phyloP scores from a whole-genome alignment of 1,140 invertebrate genomes.

The Portunus trituberculatus region DNA sequence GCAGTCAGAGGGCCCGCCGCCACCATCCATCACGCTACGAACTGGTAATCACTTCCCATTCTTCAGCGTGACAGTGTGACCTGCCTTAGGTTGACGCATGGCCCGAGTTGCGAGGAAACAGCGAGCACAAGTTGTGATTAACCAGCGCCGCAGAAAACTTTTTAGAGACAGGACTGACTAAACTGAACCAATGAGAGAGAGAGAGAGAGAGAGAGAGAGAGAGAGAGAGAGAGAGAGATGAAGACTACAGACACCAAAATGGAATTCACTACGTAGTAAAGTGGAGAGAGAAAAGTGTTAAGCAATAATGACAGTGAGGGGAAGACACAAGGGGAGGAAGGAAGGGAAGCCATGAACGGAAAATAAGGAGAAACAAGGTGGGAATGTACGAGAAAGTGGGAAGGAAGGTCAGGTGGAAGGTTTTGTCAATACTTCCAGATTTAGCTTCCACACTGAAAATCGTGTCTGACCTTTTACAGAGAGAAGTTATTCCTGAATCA shows the following conservation, averaged over 20 bases:
- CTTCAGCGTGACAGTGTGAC: conserved; percentile 6
- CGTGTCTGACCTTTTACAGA: too few relatives aligned
- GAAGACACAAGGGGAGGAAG: not conserved
- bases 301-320: not conserved
- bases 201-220: conserved; percentile 20
- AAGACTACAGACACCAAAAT: not conserved
- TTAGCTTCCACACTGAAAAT: too few relatives aligned
- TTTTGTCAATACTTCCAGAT: too few relatives aligned
- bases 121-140: not conserved
- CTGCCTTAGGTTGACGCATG: not conserved
- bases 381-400: not conserved
- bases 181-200: not conserved
- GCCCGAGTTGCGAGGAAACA: not conserved
- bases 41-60: not conserved
- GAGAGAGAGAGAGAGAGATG: not conserved
- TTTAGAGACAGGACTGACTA: not conserved
- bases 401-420: not conserved
- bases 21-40: not conserved
- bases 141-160: not conserved
- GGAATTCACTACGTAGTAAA: not conserved
- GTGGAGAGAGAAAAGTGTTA: not conserved
- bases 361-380: not conserved
- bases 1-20: not conserved
- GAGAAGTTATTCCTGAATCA: too few relatives aligned
- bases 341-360: not conserved